Conservation (phyloP, 37 sponge, comb jelly and placozoan genomes). For the Halisarca cf. caerulea region DNA sequence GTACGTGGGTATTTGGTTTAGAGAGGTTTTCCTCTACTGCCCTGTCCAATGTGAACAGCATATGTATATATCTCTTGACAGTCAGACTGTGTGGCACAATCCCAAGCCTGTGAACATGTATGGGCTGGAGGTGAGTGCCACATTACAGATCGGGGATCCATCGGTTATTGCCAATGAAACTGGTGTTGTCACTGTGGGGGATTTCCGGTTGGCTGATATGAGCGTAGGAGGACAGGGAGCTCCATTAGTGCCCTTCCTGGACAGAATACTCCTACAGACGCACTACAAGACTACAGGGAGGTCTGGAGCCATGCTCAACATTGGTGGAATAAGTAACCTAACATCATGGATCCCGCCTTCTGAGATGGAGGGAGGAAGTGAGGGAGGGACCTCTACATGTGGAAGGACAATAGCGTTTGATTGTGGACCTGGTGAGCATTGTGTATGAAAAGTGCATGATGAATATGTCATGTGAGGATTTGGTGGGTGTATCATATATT, state of each 20-base stretch:
- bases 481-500: background rate
- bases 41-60: too few relatives aligned
- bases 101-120: conserved; percentile 31
- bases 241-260: conserved; percentile 72
- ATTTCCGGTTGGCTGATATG: conserved; percentile 76
- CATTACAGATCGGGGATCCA: conserved; percentile 73
- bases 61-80: conserved; percentile 8
- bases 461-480: background rate
- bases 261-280: conserved; percentile 39
- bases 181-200: conserved; percentile 74
- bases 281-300: conserved; percentile 31
- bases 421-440: conserved; percentile 73
- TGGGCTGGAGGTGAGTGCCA: conserved; percentile 45
- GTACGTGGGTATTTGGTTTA: too few relatives aligned
- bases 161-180: conserved; percentile 59
- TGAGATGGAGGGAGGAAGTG: background rate
- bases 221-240: conserved; percentile 76
- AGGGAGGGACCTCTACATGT: background rate
- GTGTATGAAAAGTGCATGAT: background rate
- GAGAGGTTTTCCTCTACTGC: too few relatives aligned
- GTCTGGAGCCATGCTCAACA: conserved; percentile 59
- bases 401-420: conserved; percentile 56
- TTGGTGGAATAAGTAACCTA: conserved; percentile 80
- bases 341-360: conserved; percentile 13
- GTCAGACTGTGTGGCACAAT: conserved; percentile 66